Base-by-base conservation (phyloP, 1,140 invertebrate species). In the Trichonephila clavipes region DNA sequence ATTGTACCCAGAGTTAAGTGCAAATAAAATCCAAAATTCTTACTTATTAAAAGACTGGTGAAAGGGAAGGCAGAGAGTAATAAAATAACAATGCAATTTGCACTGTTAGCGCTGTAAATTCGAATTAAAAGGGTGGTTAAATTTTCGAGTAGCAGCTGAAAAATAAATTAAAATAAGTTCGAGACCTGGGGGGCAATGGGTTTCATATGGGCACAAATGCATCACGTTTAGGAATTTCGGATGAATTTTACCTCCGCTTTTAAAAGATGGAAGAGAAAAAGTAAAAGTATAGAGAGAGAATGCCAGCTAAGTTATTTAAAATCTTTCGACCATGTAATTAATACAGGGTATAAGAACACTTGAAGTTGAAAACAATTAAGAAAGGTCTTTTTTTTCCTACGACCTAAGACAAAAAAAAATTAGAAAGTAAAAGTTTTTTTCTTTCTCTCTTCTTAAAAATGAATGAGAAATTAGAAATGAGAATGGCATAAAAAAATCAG, bases 311-410 rank as follows among this genome's bases (percentile, higher is more conserved):
- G 66, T 93, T 93, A 93, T 93, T 93, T 93, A 93, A 93, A 93
- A 21, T 93, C 72, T 82, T 88, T 62, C 51, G 64, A 44, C 51
- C 92, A 28, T 88, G 24, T 93, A 93, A 93, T 93, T 93, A 93
- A 93, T 93, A 88, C 92, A 51, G 85, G 64, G 59, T 88, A 44
- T 88, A 88, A 93, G 86, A 93, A 93, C 58, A 81, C 92, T 93
- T 93, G 85, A 88, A 88, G 92, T 93, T 93, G 92, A 93, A 93
- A 93, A 93, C 92, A 93, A 93, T 93, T 93, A 93, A 93, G 92
- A 72, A 64, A 88, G 34, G 18, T 18, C 18, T 59, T 58, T 28
- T 51, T 72, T 34, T 21, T 34, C 44, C 12, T 58, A 24, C 34
- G 16, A 34, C 18, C 18, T 14, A 19, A 77, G 10, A 51, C 18